Evolutionary conservation across 2,888 invertebrate genomes (phyloP).

Genomic region (Drosophila affinis): DNA sequence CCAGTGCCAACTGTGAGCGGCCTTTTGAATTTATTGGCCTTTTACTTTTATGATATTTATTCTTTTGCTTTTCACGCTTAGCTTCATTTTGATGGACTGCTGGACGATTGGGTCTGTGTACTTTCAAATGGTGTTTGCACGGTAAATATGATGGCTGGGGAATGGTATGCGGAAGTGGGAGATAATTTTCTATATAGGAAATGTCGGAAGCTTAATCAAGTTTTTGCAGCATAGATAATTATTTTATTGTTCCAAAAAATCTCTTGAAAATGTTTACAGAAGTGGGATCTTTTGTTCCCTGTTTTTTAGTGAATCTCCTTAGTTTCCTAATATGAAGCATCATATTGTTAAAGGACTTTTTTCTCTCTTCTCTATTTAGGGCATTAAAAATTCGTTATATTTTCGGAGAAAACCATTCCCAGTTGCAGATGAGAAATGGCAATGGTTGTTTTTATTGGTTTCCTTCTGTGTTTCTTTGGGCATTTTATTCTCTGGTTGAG

Average conservation of each 20-base stretch:
- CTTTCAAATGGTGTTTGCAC: constrained; percentile 16
- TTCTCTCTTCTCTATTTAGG: background rate
- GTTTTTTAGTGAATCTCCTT: no score
- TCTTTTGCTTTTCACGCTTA: constrained; percentile 36
- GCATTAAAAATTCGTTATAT: constrained; percentile 1
- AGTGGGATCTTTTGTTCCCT: no score
- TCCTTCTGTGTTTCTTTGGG: constrained; percentile 39
- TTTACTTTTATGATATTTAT: constrained; percentile 65
- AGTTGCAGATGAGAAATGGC: constrained; percentile 48
- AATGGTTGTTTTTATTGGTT: constrained; percentile 58
- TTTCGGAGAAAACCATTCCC: background rate
- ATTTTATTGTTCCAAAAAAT: no score
- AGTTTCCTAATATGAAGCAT: no score
- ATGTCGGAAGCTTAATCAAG: background rate
- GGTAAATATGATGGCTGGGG: constrained; percentile 12
- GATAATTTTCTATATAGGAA: background rate
- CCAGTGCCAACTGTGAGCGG: constrained; percentile 49
- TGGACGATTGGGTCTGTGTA: constrained; percentile 22
- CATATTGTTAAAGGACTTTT: no score
- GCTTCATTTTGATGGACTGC: constrained; percentile 36
- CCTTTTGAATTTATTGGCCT: constrained; percentile 74
- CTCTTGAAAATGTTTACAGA: no score
- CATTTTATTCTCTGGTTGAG: constrained; percentile 48
- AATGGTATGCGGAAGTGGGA: background rate
- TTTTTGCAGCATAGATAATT: background rate